phyloP scores from a whole-genome alignment of 2,888 invertebrate genomes.

The Pocota personata region DNA sequence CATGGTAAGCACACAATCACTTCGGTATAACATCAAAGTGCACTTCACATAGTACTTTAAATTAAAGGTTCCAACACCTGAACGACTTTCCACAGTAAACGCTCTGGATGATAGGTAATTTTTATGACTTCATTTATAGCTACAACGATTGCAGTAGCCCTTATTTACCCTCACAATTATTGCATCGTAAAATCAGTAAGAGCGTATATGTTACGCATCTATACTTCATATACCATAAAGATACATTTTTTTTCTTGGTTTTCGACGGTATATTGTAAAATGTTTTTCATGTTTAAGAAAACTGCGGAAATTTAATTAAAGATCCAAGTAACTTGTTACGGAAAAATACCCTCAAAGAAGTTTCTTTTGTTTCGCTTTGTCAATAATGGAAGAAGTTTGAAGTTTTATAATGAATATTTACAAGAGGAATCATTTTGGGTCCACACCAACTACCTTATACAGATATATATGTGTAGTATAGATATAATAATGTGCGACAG shows the following conservation, averaged over 20 bases:
- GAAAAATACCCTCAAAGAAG: background rate
- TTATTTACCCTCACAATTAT: background rate
- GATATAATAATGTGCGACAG: background rate
- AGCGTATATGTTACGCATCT: background rate
- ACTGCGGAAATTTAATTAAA: background rate
- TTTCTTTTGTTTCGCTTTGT: background rate
- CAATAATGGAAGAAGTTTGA: background rate
- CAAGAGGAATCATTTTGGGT: background rate
- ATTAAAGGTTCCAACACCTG: background rate
- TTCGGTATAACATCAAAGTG: background rate
- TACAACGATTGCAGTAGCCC: background rate
- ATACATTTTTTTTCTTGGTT: background rate
- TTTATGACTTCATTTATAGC: constrained; percentile 16
- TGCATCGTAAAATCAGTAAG: constrained; percentile 5
- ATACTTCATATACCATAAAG: background rate
- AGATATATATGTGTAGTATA: too few species aligned
- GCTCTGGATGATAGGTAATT: background rate
- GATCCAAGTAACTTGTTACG: background rate
- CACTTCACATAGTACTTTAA: background rate
- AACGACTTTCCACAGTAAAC: background rate
- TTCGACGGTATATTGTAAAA: background rate
- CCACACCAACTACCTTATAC: too few species aligned
- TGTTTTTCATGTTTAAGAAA: background rate
- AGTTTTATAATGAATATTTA: background rate
- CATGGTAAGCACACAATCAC: background rate